Conservation (phyloP, 1,140 invertebrate species). For the Marisa cornuarietis region DNA sequence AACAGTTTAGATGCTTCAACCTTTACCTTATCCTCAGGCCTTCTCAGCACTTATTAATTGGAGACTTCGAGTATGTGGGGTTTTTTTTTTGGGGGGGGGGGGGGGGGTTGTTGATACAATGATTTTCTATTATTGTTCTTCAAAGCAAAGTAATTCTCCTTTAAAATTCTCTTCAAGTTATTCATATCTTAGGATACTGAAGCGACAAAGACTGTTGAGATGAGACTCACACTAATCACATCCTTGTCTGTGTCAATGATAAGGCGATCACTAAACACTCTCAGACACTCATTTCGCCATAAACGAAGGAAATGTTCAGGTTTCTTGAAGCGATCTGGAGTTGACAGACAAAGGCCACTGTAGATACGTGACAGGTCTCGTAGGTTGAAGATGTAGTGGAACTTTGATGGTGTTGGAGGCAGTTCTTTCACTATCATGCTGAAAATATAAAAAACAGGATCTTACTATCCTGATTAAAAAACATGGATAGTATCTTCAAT, state of each 20-base stretch:
- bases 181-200: too few relatives aligned
- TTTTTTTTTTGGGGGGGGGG: too few relatives aligned
- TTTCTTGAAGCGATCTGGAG: conserved; percentile 74
- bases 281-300: conserved; percentile 88
- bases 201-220: too few relatives aligned
- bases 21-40: too few relatives aligned
- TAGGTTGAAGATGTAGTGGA: conserved; percentile 94
- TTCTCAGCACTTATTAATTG: too few relatives aligned
- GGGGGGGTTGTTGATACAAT: too few relatives aligned
- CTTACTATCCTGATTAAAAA: not conserved
- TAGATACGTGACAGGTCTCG: conserved; percentile 86
- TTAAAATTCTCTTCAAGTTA: too few relatives aligned
- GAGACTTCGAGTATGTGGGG: too few relatives aligned
- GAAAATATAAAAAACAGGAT: conserved; percentile 27
- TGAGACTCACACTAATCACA: conserved; percentile 58
- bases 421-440: conserved; percentile 76
- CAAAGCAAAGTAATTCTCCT: too few relatives aligned
- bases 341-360: conserved; percentile 80
- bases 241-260: conserved; percentile 74
- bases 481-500: not conserved
- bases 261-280: conserved; percentile 87
- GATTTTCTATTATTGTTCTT: too few relatives aligned
- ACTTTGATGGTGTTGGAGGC: conserved; percentile 90
- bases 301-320: conserved; percentile 80
- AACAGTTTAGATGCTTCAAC: too few relatives aligned